Base-by-base conservation (phyloP, 2,797 vertebrate species). In the Ctenopoma multispine region DNA sequence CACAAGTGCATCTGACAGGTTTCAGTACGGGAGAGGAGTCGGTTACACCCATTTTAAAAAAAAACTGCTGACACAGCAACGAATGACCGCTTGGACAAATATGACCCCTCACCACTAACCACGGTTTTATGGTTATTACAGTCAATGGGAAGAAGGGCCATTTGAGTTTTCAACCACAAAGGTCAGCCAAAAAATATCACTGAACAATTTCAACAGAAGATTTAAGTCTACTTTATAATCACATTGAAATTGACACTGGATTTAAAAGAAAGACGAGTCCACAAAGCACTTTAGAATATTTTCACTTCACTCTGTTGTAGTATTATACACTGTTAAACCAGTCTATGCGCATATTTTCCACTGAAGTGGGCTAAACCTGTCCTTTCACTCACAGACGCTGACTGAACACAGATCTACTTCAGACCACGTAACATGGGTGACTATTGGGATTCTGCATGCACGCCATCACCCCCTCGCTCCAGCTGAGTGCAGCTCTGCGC, bases 391-490 rank as follows among this genome's bases (percentile, higher is more conserved):
- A 24, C 71, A 71, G 73, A 70, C 75, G 66, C 77, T 49, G 69
- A 72, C 75, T 74, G 38, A 73, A 63, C 82, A 89, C 77, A 86
- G 87, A 89, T 90, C 83, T 69, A 65, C 88, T 82, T 56, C 59
- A 63, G 72, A 88, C 67, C 81, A 77, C 79, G 67, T 89, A 91
- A 92, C 81, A 84, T 82, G 89, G 90, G 83, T 86, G 90, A 90
- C 88, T 58, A 90, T 91, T 89, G 62, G 67, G 75, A 93, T 93
- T 92, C 87, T 88, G 85, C 89, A 90, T 72, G 82, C 92, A 92
- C 93, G 82, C 90, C 90, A 66, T 83, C 79, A 72, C 70, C 79
- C 75, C 66, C 68, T 81, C 77, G 69, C 75, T 79, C 82, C 71
- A 55, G 60, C 80, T 24, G 15, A 80, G 75, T 51, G 40, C 76